Percentiles rank a stretch among this genome's conserved stretches.
Conservation (phyloP, 2,113 vertebrate genomes). For the Cololabis saira region DNA sequence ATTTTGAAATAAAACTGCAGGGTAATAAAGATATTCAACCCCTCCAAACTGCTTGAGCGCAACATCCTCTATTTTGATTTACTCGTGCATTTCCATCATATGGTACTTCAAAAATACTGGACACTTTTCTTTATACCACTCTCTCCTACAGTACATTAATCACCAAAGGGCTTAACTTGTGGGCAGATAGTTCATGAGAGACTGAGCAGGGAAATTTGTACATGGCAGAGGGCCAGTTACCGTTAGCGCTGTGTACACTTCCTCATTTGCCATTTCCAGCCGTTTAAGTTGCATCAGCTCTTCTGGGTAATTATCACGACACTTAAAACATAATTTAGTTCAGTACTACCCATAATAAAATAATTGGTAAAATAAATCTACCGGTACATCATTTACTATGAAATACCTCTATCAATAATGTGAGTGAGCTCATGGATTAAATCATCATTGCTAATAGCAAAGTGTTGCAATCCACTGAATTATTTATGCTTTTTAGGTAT, state of each 20-base stretch:
- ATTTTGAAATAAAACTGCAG: neutral
- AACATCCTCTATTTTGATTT: neutral
- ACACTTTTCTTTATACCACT: neutral
- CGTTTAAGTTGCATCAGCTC: neutral
- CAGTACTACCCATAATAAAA: no score
- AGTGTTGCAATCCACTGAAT: no score
- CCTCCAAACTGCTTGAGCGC: neutral
- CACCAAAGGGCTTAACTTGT: neutral
- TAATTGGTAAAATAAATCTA: no score
- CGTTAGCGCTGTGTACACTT: constrained; percentile 36
- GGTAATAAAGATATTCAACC: neutral
- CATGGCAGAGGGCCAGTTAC: constrained; percentile 15
- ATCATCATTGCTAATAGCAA: no score
- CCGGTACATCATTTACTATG: no score
- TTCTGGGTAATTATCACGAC: neutral
- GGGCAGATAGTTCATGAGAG: neutral
- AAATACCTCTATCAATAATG: no score
- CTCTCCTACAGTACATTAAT: neutral
- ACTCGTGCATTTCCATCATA: neutral
- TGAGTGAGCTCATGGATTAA: no score
- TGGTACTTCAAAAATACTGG: neutral
- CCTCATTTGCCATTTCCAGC: constrained; percentile 24
- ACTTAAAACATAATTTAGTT: no score
- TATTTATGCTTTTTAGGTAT: no score
- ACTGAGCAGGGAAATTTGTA: neutral